Base-by-base conservation (phyloP, 2,797 vertebrate species). In the Enteromius trimaculatus region DNA sequence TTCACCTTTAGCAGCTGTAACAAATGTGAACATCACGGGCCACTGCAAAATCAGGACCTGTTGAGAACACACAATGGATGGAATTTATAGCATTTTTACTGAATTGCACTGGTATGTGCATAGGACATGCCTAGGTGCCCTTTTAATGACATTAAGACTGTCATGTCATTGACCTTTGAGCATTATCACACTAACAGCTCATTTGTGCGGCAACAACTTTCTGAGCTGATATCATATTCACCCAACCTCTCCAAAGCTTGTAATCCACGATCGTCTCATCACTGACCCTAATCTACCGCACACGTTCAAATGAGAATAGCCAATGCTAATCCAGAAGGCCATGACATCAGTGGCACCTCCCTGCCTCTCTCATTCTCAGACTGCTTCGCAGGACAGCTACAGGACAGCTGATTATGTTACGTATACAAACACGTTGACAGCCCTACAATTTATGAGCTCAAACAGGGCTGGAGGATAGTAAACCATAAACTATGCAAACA, bases 231-330 rank as follows among this genome's bases (percentile, higher is more conserved):
- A 81, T 81, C 47, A 66, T 51, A 68, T 51, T n/a, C 39, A 53
- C 37, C 47, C 37, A 37, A 62, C 29, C 51, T 81, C 70, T 44
- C 29, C 11, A 69, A 53, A 16, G 58, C 34, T n/a, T 82, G 39
- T 86, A 78, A 82, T 81, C 80, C 82, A 49, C 23, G 21, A 23
- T 44, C 47, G 29, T 77, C 79, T 77, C 79, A 68, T 62, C 23
- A 53, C 68, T 77, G 71, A 72, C 81, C 70, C 42, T 85, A 84
- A 87, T 88, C 83, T 70, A 60, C 19, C 66, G 23, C 49, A 74
- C 65, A 34, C 49, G 65, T 68, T 82, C 31, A 55, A 66, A 79
- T 72, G 19, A 79, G 75, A 81, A 39, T 11, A 84, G 55, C 16
- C 13, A 80, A 34, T 53, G 64, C 68, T 84, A 72, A 82, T 79